phyloP scores from a whole-genome alignment of 2,113 vertebrate genomes.

The Dicrurus megarhynchus region DNA sequence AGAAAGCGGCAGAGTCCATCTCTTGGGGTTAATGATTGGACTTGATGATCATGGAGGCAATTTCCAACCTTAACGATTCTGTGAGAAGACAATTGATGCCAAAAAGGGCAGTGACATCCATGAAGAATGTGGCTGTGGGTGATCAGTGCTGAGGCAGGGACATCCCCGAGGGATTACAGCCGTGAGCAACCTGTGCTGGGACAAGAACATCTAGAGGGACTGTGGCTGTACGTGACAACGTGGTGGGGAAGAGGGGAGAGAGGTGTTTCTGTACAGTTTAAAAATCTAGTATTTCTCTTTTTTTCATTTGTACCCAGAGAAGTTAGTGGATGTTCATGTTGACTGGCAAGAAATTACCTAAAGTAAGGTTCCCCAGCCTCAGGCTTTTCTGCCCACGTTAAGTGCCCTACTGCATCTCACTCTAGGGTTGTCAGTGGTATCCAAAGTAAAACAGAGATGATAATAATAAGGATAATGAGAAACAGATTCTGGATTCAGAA shows the following conservation, averaged over 20 bases:
- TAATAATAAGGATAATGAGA: background rate
- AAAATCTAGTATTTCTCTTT: background rate
- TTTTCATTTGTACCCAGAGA: background rate
- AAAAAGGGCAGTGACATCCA: background rate
- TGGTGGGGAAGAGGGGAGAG: background rate
- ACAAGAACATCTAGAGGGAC: background rate
- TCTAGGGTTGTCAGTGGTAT: background rate
- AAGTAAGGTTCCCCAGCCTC: background rate
- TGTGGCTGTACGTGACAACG: background rate
- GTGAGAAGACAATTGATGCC: background rate
- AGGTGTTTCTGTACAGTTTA: background rate
- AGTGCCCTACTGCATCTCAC: background rate
- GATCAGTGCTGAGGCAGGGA: background rate
- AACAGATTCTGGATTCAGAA: background rate
- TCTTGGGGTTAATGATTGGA: background rate
- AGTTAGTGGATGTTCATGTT: background rate
- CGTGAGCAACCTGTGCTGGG: rapidly evolving
- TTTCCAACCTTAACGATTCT: background rate
- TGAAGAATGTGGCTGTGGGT: background rate
- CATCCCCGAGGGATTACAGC: rapidly evolving
- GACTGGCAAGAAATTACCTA: background rate
- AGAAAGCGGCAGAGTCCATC: rapidly evolving
- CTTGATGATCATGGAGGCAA: background rate
- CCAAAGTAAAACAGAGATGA: background rate
- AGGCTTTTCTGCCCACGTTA: background rate